Conservation (phyloP, 2,113 vertebrate species). For the Oxygymnocypris stewartii region DNA sequence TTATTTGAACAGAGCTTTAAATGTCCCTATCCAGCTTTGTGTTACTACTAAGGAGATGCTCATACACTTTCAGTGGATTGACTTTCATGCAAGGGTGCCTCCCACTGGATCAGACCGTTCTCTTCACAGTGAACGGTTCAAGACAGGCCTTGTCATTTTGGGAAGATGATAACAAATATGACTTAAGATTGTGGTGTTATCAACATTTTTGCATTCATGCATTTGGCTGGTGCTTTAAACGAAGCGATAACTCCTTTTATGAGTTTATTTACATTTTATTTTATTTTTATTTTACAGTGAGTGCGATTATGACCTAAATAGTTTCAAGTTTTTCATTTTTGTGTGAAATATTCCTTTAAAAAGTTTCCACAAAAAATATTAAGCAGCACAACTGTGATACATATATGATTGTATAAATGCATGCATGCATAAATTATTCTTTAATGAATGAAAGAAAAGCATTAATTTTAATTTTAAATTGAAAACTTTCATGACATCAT, state of each 20-base stretch:
- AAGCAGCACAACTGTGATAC: too few species aligned
- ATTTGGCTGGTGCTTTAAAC: background rate
- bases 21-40: slow-evolving; percentile 62
- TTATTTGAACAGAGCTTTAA: slow-evolving; percentile 74
- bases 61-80: slow-evolving; percentile 73
- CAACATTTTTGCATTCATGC: background rate
- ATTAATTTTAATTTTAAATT: too few species aligned
- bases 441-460: too few species aligned
- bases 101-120: slow-evolving; percentile 69
- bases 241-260: background rate
- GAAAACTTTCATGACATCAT: too few species aligned
- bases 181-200: slow-evolving; percentile 3
- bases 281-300: background rate
- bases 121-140: slow-evolving; percentile 62
- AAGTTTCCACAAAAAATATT: too few species aligned
- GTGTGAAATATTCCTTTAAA: background rate
- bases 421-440: too few species aligned
- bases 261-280: background rate
- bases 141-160: slow-evolving; percentile 59
- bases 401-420: too few species aligned
- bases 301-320: background rate
- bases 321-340: background rate
- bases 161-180: slow-evolving; percentile 18
- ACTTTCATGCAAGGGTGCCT: slow-evolving; percentile 74
- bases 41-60: slow-evolving; percentile 81